These are phyloP conservation scores for Psilopsiagon aurifrons DNA, from an alignment of 2,113 vertebrate species.

Conservation along the genomic window DNA sequence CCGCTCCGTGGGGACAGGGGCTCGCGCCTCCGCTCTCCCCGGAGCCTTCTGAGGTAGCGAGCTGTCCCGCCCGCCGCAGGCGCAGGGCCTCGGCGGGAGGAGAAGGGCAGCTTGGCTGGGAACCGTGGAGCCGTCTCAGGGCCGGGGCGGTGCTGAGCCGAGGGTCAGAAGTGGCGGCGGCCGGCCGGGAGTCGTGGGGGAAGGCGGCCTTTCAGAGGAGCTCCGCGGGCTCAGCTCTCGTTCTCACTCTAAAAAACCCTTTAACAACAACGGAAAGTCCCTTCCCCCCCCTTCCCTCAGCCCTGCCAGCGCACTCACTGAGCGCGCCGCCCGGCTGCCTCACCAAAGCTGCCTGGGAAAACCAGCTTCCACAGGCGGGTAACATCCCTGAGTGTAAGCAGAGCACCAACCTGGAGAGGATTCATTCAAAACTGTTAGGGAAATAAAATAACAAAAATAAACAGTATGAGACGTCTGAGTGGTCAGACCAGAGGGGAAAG, in stretches of 20 bases:
- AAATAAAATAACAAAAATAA: neutral
- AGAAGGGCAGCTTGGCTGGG: no score
- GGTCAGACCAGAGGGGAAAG: neutral
- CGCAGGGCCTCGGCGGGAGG: neutral
- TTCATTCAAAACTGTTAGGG: neutral
- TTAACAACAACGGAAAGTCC: neutral
- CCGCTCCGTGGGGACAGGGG: neutral
- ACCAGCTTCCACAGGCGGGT: neutral
- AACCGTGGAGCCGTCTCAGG: neutral
- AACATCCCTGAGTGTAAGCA: no score
- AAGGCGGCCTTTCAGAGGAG: neutral
- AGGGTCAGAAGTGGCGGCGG: neutral
- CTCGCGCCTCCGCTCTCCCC: accelerated
- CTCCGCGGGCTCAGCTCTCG: neutral
- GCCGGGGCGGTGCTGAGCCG: neutral
- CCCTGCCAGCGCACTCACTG: neutral
- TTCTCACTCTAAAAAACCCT: neutral
- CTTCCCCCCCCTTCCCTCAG: neutral
- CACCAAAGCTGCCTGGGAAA: neutral
- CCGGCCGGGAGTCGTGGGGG: neutral
- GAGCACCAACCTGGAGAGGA: accelerated
- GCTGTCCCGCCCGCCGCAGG: neutral
- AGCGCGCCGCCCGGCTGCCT: neutral
- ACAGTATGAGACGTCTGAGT: no score
- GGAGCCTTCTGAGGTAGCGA: neutral